phyloP scores from a whole-genome alignment of 2,888 invertebrate species.

The Pycnomerus fuliginosus region DNA sequence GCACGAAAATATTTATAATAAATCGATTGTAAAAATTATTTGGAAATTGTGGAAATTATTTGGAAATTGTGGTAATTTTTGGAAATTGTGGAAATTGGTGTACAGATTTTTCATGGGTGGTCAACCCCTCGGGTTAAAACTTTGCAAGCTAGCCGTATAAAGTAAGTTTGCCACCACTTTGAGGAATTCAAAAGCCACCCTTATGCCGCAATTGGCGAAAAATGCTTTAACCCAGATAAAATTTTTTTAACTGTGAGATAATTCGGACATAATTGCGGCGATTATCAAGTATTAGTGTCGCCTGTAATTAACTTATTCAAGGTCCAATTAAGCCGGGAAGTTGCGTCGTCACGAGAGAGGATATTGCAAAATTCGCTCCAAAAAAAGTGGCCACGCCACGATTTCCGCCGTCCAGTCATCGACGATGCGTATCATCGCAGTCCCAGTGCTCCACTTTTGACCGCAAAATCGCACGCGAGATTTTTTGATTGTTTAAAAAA shows the following conservation, averaged over 20 bases:
- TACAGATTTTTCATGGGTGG: no score
- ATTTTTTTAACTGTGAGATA: neutral
- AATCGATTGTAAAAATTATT: no score
- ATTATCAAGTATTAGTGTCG: neutral
- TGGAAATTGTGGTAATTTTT: no score
- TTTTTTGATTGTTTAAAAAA: no score
- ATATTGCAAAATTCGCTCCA: conserved; percentile 7
- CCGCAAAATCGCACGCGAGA: conserved; percentile 2
- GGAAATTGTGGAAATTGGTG: no score
- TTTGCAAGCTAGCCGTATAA: no score
- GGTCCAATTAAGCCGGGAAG: conserved; percentile 3
- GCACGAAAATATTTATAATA: no score
- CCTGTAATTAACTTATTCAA: conserved; percentile 1
- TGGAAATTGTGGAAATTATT: no score
- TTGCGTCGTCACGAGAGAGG: neutral
- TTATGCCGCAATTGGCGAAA: no score
- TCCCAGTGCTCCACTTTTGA: conserved; percentile 8
- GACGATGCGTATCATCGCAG: neutral
- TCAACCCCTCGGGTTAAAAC: no score
- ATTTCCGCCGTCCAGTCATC: neutral
- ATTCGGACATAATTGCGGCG: neutral
- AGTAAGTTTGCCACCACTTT: no score
- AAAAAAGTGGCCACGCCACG: neutral
- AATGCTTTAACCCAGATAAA: neutral
- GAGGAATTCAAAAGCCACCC: no score